Evolutionary conservation across 2,113 vertebrate genomes (phyloP).

Genomic region (Pardalotus punctatus): DNA sequence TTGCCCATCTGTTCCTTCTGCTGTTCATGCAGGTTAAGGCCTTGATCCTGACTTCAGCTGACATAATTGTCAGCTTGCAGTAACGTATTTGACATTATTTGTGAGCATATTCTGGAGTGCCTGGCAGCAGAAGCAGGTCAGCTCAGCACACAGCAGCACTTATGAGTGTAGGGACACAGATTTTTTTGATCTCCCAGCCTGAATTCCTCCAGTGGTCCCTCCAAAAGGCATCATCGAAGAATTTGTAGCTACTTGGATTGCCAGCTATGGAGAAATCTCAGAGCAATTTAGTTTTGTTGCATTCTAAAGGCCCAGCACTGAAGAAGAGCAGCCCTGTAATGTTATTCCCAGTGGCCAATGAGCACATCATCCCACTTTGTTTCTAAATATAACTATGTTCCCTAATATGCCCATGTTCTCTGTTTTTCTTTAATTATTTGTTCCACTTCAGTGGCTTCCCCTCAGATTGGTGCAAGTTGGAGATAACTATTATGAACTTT

Average conservation of each 20-base stretch:
- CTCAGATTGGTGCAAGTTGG: neutral
- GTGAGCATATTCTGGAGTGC: neutral
- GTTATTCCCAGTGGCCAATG: constrained; percentile 3
- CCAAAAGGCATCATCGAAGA: neutral
- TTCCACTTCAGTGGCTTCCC: constrained; percentile 47
- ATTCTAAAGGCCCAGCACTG: neutral
- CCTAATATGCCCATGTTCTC: constrained; percentile 27
- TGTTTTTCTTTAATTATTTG: constrained; percentile 63
- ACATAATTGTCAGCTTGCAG: neutral
- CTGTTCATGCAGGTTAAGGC: neutral
- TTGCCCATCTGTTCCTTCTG: neutral
- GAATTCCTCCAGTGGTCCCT: neutral
- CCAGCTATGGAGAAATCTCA: constrained; percentile 25
- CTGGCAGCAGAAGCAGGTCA: neutral
- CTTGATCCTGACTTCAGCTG: neutral
- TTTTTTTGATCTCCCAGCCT: neutral
- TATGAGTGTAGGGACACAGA: neutral
- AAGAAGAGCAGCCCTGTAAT: neutral
- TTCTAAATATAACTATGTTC: constrained; percentile 44
- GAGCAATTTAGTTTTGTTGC: constrained; percentile 32
- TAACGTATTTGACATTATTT: neutral
- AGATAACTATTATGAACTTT: constrained; percentile 18
- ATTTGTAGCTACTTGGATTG: neutral
- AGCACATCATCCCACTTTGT: constrained; percentile 11
- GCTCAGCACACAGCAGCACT: neutral